phyloP scores from a whole-genome alignment of 2,113 vertebrate species.

The Spizaetus ornatus region DNA sequence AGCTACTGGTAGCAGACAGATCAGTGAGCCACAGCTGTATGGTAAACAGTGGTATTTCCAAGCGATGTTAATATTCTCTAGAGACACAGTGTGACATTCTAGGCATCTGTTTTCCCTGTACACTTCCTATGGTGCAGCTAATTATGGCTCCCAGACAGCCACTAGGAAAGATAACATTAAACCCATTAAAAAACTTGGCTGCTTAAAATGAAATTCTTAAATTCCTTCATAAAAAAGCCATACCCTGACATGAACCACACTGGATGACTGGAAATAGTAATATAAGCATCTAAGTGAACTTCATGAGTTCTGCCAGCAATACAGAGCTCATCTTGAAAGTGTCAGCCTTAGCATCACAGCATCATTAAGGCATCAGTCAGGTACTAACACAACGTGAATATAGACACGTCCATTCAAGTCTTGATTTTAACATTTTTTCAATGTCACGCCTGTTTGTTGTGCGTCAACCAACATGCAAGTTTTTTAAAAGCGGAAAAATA shows the following conservation, averaged over 20 bases:
- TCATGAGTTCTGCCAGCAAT: background rate
- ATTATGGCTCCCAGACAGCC: background rate
- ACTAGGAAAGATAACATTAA: background rate
- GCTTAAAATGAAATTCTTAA: background rate
- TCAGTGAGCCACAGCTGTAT: background rate
- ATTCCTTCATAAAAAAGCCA: background rate
- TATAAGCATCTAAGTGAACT: background rate
- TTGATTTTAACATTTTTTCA: background rate
- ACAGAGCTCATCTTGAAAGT: background rate
- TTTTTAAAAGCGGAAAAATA: background rate
- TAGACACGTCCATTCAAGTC: rapidly evolving
- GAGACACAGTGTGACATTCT: conserved; percentile 13
- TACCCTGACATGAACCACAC: background rate
- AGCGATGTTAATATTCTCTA: background rate
- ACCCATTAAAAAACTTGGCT: background rate
- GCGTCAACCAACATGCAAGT: background rate
- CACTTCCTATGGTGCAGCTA: background rate
- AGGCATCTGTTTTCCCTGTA: background rate
- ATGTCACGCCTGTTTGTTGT: background rate
- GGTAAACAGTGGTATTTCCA: conserved; percentile 18
- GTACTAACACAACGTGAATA: background rate
- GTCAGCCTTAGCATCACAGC: background rate
- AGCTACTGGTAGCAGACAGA: background rate
- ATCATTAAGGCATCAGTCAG: background rate
- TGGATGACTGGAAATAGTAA: background rate